Base-by-base conservation (phyloP, 1,140 invertebrate species). In the Sipha flava region DNA sequence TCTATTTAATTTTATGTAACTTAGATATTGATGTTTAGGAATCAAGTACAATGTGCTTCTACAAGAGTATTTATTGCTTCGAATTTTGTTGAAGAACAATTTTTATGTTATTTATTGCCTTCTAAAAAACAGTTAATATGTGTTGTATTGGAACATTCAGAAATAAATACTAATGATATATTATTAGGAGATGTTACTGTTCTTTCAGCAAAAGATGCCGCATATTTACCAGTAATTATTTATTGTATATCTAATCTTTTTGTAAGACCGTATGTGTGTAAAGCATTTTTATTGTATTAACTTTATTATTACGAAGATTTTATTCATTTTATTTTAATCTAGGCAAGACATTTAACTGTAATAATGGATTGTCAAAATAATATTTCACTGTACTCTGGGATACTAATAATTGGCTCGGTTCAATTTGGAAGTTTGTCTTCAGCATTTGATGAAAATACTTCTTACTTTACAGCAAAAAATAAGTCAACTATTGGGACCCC, bases 371-470 rank as follows among this genome's bases (percentile, higher is more conserved):
- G 91, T 29, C 89, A 87, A 64, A 92, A 92, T 14, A 90, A 90
- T 81, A 88, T 97, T n/a, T 88, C 92, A n/a, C 85, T 98, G 18
- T 96, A 96, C 85, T 94, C 93, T 5, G 95, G 95, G 18, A 88
- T 90, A 3, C 89, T 87, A 52, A 87, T 92, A 81, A 89, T 96
- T 34, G 93, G 93, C n/a, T 95, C 95, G 86, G 88, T 96, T 26
- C 92, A 75, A 59, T 80, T 80, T 0, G 80, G 80, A 21, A 80
- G 80, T 80, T 77, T 80, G 57, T 64, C 54, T 21, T 80, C 70
- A 81, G 31, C 68, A 31, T 66, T 75, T 66, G 68, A 77, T 59
- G 73, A 77, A 26, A 77, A 77, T 59, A 77, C 73, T 37, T 77
- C 73, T 26, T 77, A 77, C 14, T 77, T 77, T 77, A 77, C 49